These are phyloP conservation scores for Tamias sibiricus DNA, from an alignment of 2,113 vertebrate species.

Conservation along the genomic window DNA sequence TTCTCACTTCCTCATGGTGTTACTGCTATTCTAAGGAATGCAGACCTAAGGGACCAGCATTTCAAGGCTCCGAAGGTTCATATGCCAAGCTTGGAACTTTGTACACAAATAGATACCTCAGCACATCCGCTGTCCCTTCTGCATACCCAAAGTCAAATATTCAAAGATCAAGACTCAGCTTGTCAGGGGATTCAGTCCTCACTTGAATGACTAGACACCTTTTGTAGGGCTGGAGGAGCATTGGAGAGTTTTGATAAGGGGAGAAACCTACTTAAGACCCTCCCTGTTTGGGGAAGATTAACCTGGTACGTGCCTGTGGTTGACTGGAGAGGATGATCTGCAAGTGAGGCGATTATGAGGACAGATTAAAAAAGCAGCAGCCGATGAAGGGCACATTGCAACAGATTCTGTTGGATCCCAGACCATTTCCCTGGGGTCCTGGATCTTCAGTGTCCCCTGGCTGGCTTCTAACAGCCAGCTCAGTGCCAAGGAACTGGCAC, in stretches of 20 bases:
- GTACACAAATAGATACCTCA: slow-evolving; percentile 23
- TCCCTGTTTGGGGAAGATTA: neutral
- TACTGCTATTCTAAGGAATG: slow-evolving; percentile 74
- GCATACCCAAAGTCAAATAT: neutral
- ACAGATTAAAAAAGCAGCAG: neutral
- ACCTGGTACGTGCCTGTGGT: neutral
- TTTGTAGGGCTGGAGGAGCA: neutral
- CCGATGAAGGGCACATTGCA: neutral
- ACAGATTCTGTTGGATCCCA: neutral
- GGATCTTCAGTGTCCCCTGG: neutral
- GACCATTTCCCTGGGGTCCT: neutral
- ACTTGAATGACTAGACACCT: neutral
- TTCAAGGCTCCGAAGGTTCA: slow-evolving; percentile 36
- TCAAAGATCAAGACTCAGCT: neutral
- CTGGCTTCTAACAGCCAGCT: neutral
- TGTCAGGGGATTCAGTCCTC: neutral
- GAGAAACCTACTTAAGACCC: neutral
- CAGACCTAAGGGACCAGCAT: slow-evolving; percentile 59
- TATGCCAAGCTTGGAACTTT: neutral
- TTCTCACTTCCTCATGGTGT: slow-evolving; percentile 73
- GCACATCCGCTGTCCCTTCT: neutral
- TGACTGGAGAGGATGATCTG: neutral
- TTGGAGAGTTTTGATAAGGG: neutral
- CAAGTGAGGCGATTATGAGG: neutral
- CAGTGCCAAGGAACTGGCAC: neutral